Base-by-base conservation (phyloP, 2,113 vertebrate genomes). In the Ovibos moschatus region DNA sequence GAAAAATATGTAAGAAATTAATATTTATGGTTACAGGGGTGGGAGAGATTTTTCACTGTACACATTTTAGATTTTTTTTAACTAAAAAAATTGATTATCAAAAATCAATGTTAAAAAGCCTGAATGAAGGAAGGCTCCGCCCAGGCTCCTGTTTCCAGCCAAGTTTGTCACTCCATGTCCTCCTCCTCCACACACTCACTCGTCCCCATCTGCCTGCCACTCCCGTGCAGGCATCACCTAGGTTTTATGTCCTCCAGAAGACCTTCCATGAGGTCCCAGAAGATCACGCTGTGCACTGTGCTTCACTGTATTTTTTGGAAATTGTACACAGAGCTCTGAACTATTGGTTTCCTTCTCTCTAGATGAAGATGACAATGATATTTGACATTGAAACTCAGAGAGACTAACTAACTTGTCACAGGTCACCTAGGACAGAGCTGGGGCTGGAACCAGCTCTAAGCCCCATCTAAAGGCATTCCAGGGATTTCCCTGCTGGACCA, bases 101-200 rank as follows among this genome's bases (percentile, higher is more conserved):
- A 93, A 95, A 90, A 50, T 50, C 47, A 91, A 62, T 51, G 60
- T 74, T 87, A 2, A 90, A 81, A 96, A 64, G 62, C 58, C 86
- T 78, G 21, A 40, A 16, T 10, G 12, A 50, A 51, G 45, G 33
- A 4, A 64, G 93, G 53, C n/a, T 64, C 58, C 64, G n/a, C 12
- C 9, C 33, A 58, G 91, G 64, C 30, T 36, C 16, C 90, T 78
- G 57, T 23, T 16, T 57, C 45, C 4, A 13, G 83, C 1, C 5
- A 4, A 84, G 28, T 15, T 2, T 17, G 1, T 76, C 5, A 28
- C 33, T 58, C n/a, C 27, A 5, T 0, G 8, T 1, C 40, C 17
- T 57, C 45, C 27, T 82, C 14, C 11, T 23, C 76, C 47, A 82
- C n/a, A 55, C 12, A 14, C 3, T 12, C 9, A 6, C 57, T 12